These are phyloP conservation scores for Nasua narica DNA, from an alignment of 2,797 vertebrate genomes.

Conservation along the genomic window DNA sequence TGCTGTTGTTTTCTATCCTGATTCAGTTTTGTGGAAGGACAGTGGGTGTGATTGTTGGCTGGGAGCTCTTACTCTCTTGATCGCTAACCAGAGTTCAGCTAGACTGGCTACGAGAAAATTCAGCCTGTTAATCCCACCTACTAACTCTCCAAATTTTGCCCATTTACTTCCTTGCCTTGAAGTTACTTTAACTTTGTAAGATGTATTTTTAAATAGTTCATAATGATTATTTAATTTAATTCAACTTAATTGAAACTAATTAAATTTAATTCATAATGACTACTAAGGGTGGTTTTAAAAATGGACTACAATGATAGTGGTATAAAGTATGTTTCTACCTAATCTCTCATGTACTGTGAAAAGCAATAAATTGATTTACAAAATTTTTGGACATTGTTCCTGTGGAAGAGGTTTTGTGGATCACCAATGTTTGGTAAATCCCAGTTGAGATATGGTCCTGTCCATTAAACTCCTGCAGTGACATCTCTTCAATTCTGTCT, in stretches of 20 bases:
- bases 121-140: neutral
- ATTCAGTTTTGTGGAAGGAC: constrained; percentile 60
- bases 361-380: neutral
- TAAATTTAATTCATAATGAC: neutral
- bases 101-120: neutral
- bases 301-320: neutral
- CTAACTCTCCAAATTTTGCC: neutral
- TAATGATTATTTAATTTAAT: neutral
- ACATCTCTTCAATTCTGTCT: neutral
- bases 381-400: neutral
- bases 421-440: neutral
- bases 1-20: constrained; percentile 36
- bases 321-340: neutral
- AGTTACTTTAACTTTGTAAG: neutral
- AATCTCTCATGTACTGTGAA: neutral
- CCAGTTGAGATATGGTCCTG: neutral
- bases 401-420: neutral
- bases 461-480: neutral
- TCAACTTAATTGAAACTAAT: neutral
- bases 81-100: neutral
- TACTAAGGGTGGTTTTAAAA: constrained; percentile 27
- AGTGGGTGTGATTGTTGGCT: constrained; percentile 14
- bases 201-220: neutral
- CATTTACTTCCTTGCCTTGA: neutral
- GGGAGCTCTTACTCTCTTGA: neutral